Evolutionary conservation across 2,113 vertebrate species (phyloP).

Genomic region (Pampusana beccarii): DNA sequence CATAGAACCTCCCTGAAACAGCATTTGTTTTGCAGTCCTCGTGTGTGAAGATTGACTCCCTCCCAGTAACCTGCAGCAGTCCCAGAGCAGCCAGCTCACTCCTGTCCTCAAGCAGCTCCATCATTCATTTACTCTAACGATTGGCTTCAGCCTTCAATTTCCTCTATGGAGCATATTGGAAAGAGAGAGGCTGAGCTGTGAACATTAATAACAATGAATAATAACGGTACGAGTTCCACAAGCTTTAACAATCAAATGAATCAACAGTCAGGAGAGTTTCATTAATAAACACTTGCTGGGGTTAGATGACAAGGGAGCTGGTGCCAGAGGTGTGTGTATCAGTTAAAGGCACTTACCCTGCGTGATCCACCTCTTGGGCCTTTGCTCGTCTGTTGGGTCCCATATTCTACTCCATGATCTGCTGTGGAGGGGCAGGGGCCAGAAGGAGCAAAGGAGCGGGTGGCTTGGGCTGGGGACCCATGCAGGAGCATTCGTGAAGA

Average conservation of each 20-base stretch:
- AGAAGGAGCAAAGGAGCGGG: neutral
- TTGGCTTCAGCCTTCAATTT: constrained; percentile 54
- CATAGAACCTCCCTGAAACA: neutral
- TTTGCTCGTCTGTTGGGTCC: neutral
- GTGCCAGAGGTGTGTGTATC: neutral
- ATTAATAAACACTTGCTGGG: constrained; percentile 29
- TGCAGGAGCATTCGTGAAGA: no score
- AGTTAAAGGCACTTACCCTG: neutral
- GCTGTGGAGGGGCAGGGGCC: neutral
- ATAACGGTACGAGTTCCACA: constrained; percentile 34
- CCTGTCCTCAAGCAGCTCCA: constrained; percentile 13
- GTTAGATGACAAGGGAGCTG: neutral
- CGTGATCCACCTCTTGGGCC: neutral
- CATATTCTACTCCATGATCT: neutral
- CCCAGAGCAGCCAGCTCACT: neutral
- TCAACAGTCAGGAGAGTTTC: constrained; percentile 18
- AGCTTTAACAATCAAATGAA: constrained; percentile 58
- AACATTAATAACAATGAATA: constrained; percentile 64
- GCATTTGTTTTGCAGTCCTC: neutral
- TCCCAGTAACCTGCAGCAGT: neutral
- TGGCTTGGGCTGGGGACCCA: neutral
- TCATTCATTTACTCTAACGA: constrained; percentile 29
- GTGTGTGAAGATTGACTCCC: neutral
- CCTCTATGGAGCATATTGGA: constrained; percentile 37
- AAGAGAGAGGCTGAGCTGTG: constrained; percentile 29